phyloP scores from a whole-genome alignment of 2,797 vertebrate species.

The Epinephelus awoara region DNA sequence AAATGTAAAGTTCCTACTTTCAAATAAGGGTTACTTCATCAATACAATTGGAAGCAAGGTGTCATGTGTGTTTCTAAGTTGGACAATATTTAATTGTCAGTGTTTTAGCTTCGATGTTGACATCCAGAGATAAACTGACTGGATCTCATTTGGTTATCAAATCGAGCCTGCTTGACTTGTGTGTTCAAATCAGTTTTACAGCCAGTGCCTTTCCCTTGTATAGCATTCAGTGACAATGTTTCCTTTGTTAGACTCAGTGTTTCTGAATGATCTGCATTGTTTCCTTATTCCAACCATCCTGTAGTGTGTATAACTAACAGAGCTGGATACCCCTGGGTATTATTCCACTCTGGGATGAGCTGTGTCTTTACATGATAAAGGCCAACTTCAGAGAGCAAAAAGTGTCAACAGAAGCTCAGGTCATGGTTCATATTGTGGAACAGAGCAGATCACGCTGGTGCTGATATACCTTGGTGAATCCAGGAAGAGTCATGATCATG shows the following conservation, averaged over 20 bases:
- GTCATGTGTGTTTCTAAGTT: neutral
- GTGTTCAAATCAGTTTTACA: conserved; percentile 20
- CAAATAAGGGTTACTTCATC: neutral
- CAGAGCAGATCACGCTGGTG: neutral
- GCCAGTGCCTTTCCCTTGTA: conserved; percentile 13
- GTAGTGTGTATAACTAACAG: conserved; percentile 21
- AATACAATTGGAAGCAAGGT: neutral
- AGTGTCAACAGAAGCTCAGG: conserved; percentile 9
- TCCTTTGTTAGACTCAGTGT: conserved; percentile 40
- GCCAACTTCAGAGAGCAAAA: neutral
- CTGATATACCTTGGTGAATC: neutral
- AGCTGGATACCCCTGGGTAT: neutral
- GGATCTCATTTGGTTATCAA: conserved; percentile 40
- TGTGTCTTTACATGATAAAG: neutral
- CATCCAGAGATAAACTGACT: neutral
- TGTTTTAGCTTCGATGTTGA: neutral
- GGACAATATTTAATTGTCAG: neutral
- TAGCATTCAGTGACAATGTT: conserved; percentile 34
- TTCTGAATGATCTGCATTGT: conserved; percentile 66
- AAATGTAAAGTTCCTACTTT: neutral
- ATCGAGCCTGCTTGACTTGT: conserved; percentile 15
- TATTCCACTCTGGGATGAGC: neutral
- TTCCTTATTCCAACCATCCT: conserved; percentile 13
- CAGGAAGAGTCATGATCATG: neutral
- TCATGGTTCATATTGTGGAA: neutral